These are phyloP conservation scores for Acanthurus leucopareius DNA, from an alignment of 2,797 vertebrate genomes.

Conservation along the genomic window DNA sequence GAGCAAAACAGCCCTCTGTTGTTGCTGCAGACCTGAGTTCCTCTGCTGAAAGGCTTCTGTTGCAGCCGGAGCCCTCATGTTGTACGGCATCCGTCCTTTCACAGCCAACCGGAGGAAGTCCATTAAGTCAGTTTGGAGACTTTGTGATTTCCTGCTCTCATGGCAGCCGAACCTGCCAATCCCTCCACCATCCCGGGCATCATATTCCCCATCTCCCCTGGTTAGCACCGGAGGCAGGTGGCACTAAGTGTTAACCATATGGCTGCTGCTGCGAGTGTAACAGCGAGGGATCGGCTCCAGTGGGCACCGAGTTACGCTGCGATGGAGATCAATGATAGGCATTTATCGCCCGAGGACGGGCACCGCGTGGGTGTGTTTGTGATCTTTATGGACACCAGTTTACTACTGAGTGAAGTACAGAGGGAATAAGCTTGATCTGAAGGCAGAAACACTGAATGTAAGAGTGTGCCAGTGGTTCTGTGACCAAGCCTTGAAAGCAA, in stretches of 20 bases:
- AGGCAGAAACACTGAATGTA: slow-evolving; percentile 12
- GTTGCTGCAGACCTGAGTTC: slow-evolving; percentile 39
- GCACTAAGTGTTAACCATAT: slow-evolving; percentile 82
- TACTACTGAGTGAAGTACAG: slow-evolving; percentile 37
- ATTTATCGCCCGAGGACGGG: slow-evolving; percentile 78
- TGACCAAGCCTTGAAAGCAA: slow-evolving; percentile 44
- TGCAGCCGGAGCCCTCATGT: slow-evolving; percentile 50
- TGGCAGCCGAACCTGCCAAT: slow-evolving; percentile 63
- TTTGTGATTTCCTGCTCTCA: slow-evolving; percentile 68
- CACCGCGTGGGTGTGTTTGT: slow-evolving; percentile 57
- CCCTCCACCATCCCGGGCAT: slow-evolving; percentile 30
- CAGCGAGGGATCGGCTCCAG: slow-evolving; percentile 75
- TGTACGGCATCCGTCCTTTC: slow-evolving; percentile 41
- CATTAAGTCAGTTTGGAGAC: slow-evolving; percentile 75
- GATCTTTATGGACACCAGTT: slow-evolving; percentile 62
- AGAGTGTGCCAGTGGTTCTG: slow-evolving; percentile 7
- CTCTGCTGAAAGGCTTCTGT: slow-evolving; percentile 46
- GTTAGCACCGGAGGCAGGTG: slow-evolving; percentile 80
- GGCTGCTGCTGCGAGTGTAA: slow-evolving; percentile 75
- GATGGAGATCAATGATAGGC: slow-evolving; percentile 81
- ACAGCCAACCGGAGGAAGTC: slow-evolving; percentile 63
- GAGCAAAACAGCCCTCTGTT: slow-evolving; percentile 53
- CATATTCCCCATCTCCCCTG: slow-evolving; percentile 59
- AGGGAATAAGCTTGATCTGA: slow-evolving; percentile 26
- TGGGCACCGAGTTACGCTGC: slow-evolving; percentile 61